Base-by-base conservation (phyloP, 2,113 vertebrate species). In the Cygnus atratus region DNA sequence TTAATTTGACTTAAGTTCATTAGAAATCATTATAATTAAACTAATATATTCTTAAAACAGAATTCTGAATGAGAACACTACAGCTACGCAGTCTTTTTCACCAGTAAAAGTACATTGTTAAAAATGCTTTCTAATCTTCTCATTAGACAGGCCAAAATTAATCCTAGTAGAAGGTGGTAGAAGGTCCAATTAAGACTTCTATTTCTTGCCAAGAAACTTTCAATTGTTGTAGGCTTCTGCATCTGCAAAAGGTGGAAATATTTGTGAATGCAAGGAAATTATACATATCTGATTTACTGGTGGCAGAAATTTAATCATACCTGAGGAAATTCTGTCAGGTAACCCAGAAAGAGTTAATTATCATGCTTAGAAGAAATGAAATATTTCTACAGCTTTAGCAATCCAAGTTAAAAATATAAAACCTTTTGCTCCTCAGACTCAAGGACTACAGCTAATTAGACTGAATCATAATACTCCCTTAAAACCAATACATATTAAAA, bases 391-490 rank as follows among this genome's bases (percentile, higher is more conserved):
- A 87, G 67, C 74, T 90, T 88, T 66, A 90, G 31, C 44, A 84
- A 76, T 41, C 55, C 59, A 92, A 88, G 93, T 93, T 50, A 86
- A 76, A 93, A 91, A 87, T 80, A 59, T 55, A 86, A 93, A 94
- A 86, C 17, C 43, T 94, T 88, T 93, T 86, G 52, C 88, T 88
- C 21, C 37, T 86, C 44, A 73, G 46, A 90, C 6, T 87, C 46
- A 46, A 95, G 61, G 28, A 59, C 83, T 77, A 46, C 5, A 84
- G 73, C n/a, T 93, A 95, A 93, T 94, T 93, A 93, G 41, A 84
- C 33, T 71, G 76, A 81, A 84, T 59, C 41, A 80, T n/a, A 88
- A 88, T 46, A 33, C 3, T 86, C 25, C 59, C 76, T 94, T 78
- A 87, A 92, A 94, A 87, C 10, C 11, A 94, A 92, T 21, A 43